Evolutionary conservation across 2,888 invertebrate genomes (phyloP).

Genomic region (Euphydryas editha): DNA sequence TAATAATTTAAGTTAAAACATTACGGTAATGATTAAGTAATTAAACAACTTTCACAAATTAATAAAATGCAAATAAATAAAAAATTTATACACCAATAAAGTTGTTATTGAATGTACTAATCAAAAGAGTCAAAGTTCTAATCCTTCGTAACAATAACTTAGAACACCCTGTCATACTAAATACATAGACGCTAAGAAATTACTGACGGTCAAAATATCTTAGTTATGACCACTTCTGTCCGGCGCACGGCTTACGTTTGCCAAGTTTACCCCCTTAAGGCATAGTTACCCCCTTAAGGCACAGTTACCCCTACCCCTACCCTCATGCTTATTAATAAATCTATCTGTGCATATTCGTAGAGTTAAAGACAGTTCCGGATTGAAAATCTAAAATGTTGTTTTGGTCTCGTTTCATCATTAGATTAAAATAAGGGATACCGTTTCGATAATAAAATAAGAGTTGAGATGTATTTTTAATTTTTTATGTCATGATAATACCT

Average conservation of each 20-base stretch:
- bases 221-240: constrained; percentile 83
- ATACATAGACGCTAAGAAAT: constrained; percentile 73
- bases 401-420: too few relatives aligned
- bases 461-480: too few relatives aligned
- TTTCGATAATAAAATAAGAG: too few relatives aligned
- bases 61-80: too few relatives aligned
- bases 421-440: too few relatives aligned
- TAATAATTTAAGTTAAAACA: too few relatives aligned
- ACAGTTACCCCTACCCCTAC: constrained; percentile 55
- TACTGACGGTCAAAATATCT: constrained; percentile 83
- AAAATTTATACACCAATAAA: too few relatives aligned
- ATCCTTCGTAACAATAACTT: constrained; percentile 60
- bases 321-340: constrained; percentile 78
- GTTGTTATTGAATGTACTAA: constrained; percentile 56
- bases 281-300: constrained; percentile 62
- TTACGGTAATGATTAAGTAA: too few relatives aligned
- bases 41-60: too few relatives aligned
- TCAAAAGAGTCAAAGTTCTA: constrained; percentile 37
- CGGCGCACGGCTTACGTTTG: constrained; percentile 79
- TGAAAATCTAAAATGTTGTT: constrained; percentile 28
- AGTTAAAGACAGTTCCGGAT: constrained; percentile 71
- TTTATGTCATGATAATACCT: too few relatives aligned
- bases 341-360: constrained; percentile 77
- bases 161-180: constrained; percentile 67
- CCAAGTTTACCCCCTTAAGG: constrained; percentile 73